These are phyloP conservation scores for Tetragonula clypearis DNA, from an alignment of 1,140 invertebrate species.

Conservation along the genomic window DNA sequence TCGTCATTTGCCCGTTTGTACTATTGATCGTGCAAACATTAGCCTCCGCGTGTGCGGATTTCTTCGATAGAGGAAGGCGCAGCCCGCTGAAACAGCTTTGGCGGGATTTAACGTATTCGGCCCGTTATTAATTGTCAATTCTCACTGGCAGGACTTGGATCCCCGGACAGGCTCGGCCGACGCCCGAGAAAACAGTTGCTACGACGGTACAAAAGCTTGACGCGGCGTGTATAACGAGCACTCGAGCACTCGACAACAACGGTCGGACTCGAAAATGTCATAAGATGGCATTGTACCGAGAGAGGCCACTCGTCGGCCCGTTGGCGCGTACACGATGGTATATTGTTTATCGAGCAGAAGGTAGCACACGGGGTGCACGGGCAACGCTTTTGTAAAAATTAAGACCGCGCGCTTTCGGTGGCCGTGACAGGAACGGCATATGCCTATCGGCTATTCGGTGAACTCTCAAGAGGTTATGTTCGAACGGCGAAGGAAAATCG, in stretches of 20 bases:
- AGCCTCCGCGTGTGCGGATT: too few species aligned
- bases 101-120: not conserved
- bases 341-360: slow-evolving; percentile 78
- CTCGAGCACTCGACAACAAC: slow-evolving; percentile 71
- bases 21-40: not conserved
- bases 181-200: slow-evolving; percentile 67
- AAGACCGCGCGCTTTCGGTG: slow-evolving; percentile 40
- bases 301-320: slow-evolving; percentile 73
- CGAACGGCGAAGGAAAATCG: slow-evolving; percentile 45
- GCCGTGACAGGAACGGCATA: slow-evolving; percentile 34
- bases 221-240: slow-evolving; percentile 72
- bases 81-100: not conserved
- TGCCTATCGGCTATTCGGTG: slow-evolving; percentile 55
- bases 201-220: slow-evolving; percentile 59
- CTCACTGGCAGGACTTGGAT: too few species aligned
- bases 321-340: slow-evolving; percentile 80
- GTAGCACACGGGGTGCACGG: slow-evolving; percentile 54
- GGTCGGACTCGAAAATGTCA: slow-evolving; percentile 78
- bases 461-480: slow-evolving; percentile 44
- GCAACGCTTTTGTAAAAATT: slow-evolving; percentile 67
- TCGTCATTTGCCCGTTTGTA: not conserved
- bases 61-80: not conserved
- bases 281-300: slow-evolving; percentile 75
- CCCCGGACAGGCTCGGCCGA: slow-evolving; percentile 38
- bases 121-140: slow-evolving; percentile 41